These are phyloP conservation scores for Tipula unca DNA, from an alignment of 2,888 invertebrate genomes.

Conservation along the genomic window DNA sequence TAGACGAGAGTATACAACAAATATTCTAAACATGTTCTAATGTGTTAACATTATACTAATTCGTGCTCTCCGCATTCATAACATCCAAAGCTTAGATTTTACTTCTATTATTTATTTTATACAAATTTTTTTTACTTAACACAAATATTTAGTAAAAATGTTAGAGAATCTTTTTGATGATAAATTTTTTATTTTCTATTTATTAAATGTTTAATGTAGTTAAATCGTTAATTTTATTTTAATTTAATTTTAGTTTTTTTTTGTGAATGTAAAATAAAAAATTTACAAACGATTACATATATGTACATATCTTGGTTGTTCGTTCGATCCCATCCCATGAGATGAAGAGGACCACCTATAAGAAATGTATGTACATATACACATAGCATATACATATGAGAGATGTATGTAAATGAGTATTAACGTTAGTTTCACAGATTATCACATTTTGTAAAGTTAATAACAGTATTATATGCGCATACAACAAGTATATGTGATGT, in stretches of 20 bases:
- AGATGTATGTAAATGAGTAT: neutral
- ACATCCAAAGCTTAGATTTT: neutral
- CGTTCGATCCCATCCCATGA: neutral
- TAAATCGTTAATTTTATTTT: neutral
- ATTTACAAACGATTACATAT: neutral
- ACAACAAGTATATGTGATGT: too few species aligned
- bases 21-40: neutral
- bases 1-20: neutral
- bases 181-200: neutral
- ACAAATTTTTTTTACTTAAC: neutral
- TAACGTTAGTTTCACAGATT: neutral
- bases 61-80: neutral
- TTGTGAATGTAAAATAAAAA: neutral
- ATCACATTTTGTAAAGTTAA: neutral
- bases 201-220: neutral
- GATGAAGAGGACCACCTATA: neutral
- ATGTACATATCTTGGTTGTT: too few species aligned
- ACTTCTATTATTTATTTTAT: neutral
- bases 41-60: constrained; percentile 3
- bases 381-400: neutral
- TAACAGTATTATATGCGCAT: neutral
- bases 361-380: neutral
- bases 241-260: neutral
- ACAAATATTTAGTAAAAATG: constrained; percentile 8
- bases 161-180: neutral